Base-by-base conservation (phyloP, 2,113 vertebrate genomes). In the Dicentrarchus labrax region DNA sequence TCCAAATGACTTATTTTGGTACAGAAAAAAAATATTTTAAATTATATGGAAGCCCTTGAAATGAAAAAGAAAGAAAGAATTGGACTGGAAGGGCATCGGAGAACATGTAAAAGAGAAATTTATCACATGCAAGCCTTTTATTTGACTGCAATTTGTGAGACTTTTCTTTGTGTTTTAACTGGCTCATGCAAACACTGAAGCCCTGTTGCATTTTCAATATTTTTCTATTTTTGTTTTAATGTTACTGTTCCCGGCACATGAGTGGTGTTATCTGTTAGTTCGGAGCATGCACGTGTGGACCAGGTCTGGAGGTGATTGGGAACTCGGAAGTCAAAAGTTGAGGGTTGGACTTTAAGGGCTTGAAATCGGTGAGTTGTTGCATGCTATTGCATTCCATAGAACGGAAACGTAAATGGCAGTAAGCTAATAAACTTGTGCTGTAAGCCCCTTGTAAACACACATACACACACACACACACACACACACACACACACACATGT, bases 371-470 rank as follows among this genome's bases (percentile, higher is more conserved):
- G 71, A 73, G 74, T 59, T 45, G 85, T 83, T 43, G 78, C 91
- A 94, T 94, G 93, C 90, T 84, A 38, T 71, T 86, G 86, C 86
- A 84, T 90, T 90, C 91, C 86, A 84, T 90, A 86, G 53, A 84
- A 89, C 78, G 76, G 85, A 92, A 88, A 90, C 83, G 43, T 88
- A 90, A 90, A 92, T 74, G 93, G 91, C 84, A 91, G 83, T 90
- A 66, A 24, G 88, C 78, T 75, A 83, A 86, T 88, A 67, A 85
- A 68, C 50, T 92, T 93, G 93, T 93, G 91, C 92, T 93, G 90
- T 91, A 54, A 83, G 69, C 88, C 91, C 89, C 88, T 77, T 76
- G 51, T 71, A 74, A 83, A 64, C 47, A 61, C 56, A 78, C 69
- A 68, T 72, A 70, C 71, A 84, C 76, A 86, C 64, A 66, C 66